Base-by-base conservation (phyloP, 2,797 vertebrate species). In the Chanos chanos region DNA sequence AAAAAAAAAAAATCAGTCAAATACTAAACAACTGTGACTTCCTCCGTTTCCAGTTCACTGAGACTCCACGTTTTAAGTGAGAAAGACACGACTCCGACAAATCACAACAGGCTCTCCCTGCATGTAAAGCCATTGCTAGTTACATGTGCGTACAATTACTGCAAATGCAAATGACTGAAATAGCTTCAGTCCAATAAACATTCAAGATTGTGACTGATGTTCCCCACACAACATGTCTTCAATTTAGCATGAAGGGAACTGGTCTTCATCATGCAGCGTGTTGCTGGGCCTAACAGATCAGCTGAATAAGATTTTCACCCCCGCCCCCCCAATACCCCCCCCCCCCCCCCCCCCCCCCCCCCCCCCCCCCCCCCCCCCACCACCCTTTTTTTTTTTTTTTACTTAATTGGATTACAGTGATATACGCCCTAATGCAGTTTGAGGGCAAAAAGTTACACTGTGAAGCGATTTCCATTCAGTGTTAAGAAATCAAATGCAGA, bases 381-480 rank as follows among this genome's bases (percentile, higher is more conserved):
- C n/a, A n/a, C n/a, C n/a, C n/a, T n/a, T n/a, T n/a, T n/a, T n/a
- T n/a, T n/a, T n/a, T n/a, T n/a, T n/a, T 21, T 22, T 12, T 22
- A 40, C 19, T 9, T 53, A 64, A 69, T 64, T 58, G 19, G 74
- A 52, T 74, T 60, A 68, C 52, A 44, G 55, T 43, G 63, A 45
- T 51, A 50, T 28, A 36, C 53, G 28, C 27, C 30, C 44, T 25
- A 30, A 25, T 55, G 33, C 49, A 41, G 50, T 36, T 61, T 43
- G 24, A 58, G 68, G 75, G 55, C 55, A 52, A 64, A 47, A 56
- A 28, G 54, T 56, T 47, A 69, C 66, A 73, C 68, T 71, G 58
- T 68, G 64, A 74, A 78, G 71, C 43, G 39, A 74, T 66, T 74
- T 67, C 61, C 58, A 56, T 61, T 74, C 55, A 54, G 63, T 18